phyloP scores from a whole-genome alignment of 2,888 invertebrate species.

The Thereva nobilitata region DNA sequence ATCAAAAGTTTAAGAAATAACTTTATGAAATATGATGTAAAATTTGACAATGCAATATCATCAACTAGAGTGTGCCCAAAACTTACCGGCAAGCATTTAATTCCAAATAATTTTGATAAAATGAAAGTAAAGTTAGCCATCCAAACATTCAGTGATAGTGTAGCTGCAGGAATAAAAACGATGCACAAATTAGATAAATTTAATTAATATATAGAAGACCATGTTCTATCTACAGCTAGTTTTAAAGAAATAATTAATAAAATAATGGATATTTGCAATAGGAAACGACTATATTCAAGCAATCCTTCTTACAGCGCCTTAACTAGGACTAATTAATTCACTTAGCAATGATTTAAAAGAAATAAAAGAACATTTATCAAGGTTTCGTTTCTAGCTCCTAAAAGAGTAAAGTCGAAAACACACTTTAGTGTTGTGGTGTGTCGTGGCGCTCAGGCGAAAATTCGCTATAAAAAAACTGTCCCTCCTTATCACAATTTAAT shows the following conservation, averaged over 20 bases:
- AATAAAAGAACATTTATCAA: not conserved
- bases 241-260: no score
- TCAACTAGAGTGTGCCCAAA: slow-evolving; percentile 1
- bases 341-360: not conserved
- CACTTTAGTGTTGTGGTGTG: not conserved
- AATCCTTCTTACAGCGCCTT: no score
- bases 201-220: no score
- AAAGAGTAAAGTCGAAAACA: not conserved
- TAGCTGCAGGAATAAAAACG: no score
- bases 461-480: slow-evolving; percentile 2
- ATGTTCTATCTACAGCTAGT: no score
- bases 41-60: not conserved
- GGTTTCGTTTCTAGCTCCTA: not conserved
- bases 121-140: not conserved
- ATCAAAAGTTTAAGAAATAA: slow-evolving; percentile 7
- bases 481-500: not conserved
- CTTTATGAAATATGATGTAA: not conserved
- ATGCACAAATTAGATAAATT: no score
- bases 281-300: no score
- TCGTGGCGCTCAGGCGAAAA: not conserved
- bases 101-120: not conserved
- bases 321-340: no score
- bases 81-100: not conserved
- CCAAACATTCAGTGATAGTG: no score
- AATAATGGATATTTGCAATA: no score